Conservation (phyloP, 2,888 invertebrate genomes). For the Alentia gelatinosa region DNA sequence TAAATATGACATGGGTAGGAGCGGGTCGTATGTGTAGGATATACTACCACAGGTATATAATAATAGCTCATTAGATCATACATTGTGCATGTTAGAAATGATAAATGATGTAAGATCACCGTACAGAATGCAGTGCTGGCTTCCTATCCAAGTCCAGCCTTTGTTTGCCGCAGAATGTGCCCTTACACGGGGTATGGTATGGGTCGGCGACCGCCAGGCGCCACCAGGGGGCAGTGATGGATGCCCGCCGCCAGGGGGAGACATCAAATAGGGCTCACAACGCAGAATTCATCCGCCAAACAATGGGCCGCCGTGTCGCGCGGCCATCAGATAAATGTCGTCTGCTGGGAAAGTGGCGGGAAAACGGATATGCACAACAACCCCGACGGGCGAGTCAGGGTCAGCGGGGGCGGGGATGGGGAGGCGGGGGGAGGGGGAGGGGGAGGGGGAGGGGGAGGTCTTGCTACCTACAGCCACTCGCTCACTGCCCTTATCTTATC, state of each 20-base stretch:
- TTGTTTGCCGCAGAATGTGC: background rate
- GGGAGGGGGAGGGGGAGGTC: no score
- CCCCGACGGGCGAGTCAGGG: background rate
- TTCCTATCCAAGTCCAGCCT: no score
- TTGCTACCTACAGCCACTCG: no score
- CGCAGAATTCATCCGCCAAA: background rate
- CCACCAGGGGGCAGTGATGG: background rate
- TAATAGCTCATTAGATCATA: no score
- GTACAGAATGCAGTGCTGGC: no score
- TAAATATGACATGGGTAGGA: no score
- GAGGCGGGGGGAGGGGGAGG: background rate
- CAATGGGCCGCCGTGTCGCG: background rate
- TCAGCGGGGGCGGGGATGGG: background rate
- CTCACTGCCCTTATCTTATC: background rate
- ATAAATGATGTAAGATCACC: no score
- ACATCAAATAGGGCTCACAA: background rate
- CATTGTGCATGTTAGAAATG: no score
- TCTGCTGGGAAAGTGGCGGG: background rate
- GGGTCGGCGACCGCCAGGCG: background rate
- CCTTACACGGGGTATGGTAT: background rate
- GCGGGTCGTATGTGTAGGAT: no score
- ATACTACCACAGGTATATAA: no score
- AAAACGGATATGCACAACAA: background rate
- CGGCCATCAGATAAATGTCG: background rate
- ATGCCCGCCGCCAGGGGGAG: background rate